These are phyloP conservation scores for Rhinella marina DNA, from an alignment of 2,797 vertebrate genomes.

Conservation along the genomic window DNA sequence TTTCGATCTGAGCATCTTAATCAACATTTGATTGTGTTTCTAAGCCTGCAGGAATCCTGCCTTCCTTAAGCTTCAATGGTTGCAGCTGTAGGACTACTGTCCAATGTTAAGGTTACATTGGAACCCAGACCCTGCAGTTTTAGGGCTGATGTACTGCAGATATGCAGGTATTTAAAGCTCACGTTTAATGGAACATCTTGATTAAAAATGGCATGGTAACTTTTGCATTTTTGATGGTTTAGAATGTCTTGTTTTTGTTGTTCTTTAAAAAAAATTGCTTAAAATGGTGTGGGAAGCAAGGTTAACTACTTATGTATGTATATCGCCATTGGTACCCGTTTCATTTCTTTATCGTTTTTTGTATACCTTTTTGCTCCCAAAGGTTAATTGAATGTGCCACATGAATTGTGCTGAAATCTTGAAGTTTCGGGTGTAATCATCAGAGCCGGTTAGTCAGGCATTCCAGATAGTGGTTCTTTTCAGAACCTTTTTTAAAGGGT, in stretches of 20 bases:
- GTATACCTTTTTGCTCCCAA: conserved; percentile 73
- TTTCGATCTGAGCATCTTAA: conserved; percentile 51
- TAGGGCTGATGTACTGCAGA: conserved; percentile 37
- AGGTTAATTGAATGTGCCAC: conserved; percentile 86
- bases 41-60: conserved; percentile 55
- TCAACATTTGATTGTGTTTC: conserved; percentile 55
- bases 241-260: conserved; percentile 1
- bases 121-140: conserved; percentile 15
- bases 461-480: conserved; percentile 99
- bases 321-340: conserved; percentile 79
- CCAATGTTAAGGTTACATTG: conserved; percentile 29
- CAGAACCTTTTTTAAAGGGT: conserved; percentile 99
- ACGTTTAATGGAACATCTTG: conserved; percentile 9
- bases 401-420: conserved; percentile 85
- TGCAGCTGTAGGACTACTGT: conserved; percentile 29
- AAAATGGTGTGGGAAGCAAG: conserved; percentile 73
- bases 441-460: conserved; percentile 99
- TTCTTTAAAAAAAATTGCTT: conserved; percentile 51
- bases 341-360: conserved; percentile 71
- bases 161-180: conserved; percentile 35
- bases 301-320: conserved; percentile 12
- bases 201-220: conserved; percentile 38
- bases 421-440: conserved; percentile 99
- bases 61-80: conserved; percentile 42
- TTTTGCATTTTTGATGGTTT: conserved; percentile 1